These are phyloP conservation scores for Steinernema hermaphroditum DNA, from an alignment of 2,888 invertebrate species.

Conservation along the genomic window DNA sequence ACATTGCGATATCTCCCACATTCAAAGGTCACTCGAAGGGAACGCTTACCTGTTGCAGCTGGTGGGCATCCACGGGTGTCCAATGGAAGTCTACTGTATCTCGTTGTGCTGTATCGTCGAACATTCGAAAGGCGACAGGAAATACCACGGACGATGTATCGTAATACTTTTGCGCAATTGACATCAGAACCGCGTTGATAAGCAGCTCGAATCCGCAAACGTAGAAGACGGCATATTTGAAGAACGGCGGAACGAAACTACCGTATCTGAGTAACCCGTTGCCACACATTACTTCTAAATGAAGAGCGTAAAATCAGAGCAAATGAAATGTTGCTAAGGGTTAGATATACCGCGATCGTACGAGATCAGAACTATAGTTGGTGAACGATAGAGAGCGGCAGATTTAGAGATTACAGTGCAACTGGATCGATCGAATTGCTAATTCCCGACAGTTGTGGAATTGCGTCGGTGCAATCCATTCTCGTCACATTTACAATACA, in stretches of 20 bases:
- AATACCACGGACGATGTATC: constrained; percentile 43
- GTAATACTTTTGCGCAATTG: constrained; percentile 50
- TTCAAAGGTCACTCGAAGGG: too few relatives aligned
- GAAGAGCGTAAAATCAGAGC: too few relatives aligned
- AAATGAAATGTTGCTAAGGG: too few relatives aligned
- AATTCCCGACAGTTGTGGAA: constrained; percentile 19
- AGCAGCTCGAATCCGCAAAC: constrained; percentile 58
- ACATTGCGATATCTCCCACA: too few relatives aligned
- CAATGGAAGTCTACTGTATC: constrained; percentile 49
- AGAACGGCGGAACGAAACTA: constrained; percentile 53
- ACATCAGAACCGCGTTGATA: constrained; percentile 52
- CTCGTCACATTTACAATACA: constrained; percentile 7
- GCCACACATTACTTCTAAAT: neutral
- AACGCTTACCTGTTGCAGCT: constrained; percentile 48
- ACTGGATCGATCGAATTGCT: constrained; percentile 28
- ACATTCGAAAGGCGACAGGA: constrained; percentile 52
- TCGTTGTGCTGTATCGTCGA: constrained; percentile 57
- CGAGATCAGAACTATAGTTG: neutral
- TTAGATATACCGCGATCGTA: neutral
- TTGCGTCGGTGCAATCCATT: constrained; percentile 29
- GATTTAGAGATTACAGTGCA: constrained; percentile 24
- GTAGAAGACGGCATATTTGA: constrained; percentile 57
- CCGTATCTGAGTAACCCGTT: neutral
- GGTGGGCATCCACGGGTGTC: constrained; percentile 43
- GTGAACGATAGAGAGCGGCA: neutral